These are phyloP conservation scores for Conchocele bisecta DNA, from an alignment of 2,888 invertebrate species.

Conservation along the genomic window DNA sequence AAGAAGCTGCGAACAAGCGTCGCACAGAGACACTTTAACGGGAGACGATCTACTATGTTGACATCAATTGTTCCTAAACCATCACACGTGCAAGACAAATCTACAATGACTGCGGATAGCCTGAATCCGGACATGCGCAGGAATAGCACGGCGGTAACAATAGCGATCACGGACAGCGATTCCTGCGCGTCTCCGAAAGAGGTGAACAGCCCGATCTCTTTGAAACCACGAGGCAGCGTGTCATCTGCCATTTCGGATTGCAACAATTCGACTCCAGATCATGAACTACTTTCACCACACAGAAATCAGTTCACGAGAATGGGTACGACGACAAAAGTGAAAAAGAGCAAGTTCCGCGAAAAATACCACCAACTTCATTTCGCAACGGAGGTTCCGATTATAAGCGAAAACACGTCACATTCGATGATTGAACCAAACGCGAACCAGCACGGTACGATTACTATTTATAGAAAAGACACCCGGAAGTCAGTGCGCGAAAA, in stretches of 20 bases:
- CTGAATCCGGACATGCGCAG: too few relatives aligned
- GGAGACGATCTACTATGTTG: constrained; percentile 27
- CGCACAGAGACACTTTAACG: constrained; percentile 17
- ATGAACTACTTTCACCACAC: not conserved
- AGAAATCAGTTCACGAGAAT: not conserved
- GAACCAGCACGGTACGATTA: constrained; percentile 7
- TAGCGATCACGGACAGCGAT: not conserved
- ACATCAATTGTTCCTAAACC: constrained; percentile 24
- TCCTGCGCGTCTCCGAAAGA: not conserved
- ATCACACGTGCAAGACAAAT: constrained; percentile 2
- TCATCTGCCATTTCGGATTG: not conserved
- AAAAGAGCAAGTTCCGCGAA: not conserved
- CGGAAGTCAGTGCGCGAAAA: constrained; percentile 50
- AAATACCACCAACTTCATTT: constrained; percentile 12
- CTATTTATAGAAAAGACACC: constrained; percentile 36
- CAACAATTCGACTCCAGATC: not conserved
- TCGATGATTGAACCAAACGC: constrained; percentile 4
- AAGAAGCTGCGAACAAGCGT: constrained; percentile 42
- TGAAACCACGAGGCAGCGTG: not conserved
- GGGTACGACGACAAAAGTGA: not conserved
- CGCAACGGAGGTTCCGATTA: constrained; percentile 5
- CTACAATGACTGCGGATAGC: not conserved
- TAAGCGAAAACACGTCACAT: not conserved
- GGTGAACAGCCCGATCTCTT: not conserved
- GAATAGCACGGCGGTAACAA: constrained; percentile 1